phyloP scores from a whole-genome alignment of 2,888 invertebrate species.

The Liodrosophila aerea region DNA sequence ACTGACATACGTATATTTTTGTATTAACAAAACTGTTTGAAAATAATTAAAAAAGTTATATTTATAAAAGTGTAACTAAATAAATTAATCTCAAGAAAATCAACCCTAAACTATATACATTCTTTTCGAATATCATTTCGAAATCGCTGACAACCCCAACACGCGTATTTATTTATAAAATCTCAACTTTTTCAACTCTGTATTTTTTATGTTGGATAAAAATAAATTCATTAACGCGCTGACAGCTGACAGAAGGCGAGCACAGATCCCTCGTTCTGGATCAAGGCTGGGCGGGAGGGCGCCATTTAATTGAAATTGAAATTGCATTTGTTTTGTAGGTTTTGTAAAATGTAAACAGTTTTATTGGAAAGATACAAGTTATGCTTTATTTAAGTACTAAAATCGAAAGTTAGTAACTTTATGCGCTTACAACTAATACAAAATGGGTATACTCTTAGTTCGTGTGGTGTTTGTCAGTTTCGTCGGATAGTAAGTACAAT shows the following conservation, averaged over 20 bases:
- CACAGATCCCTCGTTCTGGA: slow-evolving; percentile 31
- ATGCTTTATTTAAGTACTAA: slow-evolving; percentile 45
- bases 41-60: no score
- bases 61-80: no score
- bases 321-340: not conserved
- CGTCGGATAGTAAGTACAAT: slow-evolving; percentile 67
- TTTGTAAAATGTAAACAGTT: slow-evolving; percentile 64
- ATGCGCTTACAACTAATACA: slow-evolving; percentile 59
- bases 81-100: no score
- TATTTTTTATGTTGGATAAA: slow-evolving; percentile 42
- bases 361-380: slow-evolving; percentile 64
- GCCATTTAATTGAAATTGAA: not conserved
- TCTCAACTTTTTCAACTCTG: slow-evolving; percentile 36
- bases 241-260: slow-evolving; percentile 43
- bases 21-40: no score
- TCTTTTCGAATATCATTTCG: not conserved
- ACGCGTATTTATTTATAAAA: slow-evolving; percentile 50
- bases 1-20: no score
- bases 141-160: slow-evolving; percentile 35
- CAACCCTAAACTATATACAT: no score
- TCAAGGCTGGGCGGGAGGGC: slow-evolving; percentile 64
- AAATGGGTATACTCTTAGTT: slow-evolving; percentile 64
- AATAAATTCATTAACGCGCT: slow-evolving; percentile 74
- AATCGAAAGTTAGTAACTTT: slow-evolving; percentile 73
- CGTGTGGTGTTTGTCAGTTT: slow-evolving; percentile 42